These are phyloP conservation scores for Caenorhabditis latens DNA, from an alignment of 1,140 invertebrate genomes.

Conservation along the genomic window DNA sequence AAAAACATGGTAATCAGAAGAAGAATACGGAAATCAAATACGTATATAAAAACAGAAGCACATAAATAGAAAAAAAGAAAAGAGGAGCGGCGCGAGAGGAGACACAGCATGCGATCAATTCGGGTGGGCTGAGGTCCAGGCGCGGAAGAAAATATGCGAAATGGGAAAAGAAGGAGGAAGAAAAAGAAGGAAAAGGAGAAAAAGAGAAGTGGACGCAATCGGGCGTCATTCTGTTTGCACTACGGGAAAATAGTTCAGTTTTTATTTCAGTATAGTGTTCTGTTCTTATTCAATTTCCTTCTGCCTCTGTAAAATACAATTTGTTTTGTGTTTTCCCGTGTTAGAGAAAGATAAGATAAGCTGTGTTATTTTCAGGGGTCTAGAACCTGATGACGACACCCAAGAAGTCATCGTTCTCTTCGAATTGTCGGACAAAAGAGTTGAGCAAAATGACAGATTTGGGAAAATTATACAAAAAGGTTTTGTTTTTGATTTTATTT, in stretches of 20 bases:
- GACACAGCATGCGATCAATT: constrained; percentile 37
- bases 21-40: neutral
- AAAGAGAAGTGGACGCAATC: neutral
- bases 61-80: neutral
- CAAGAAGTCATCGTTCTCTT: neutral
- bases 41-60: neutral
- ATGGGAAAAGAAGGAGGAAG: neutral
- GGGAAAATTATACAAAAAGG: neutral
- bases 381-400: neutral
- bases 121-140: neutral
- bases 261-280: neutral
- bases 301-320: neutral
- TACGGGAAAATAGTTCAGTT: neutral
- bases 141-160: constrained; percentile 32
- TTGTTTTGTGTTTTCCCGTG: too few relatives aligned
- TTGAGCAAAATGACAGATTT: constrained; percentile 8
- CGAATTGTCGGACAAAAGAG: neutral
- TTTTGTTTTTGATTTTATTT: neutral
- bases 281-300: neutral
- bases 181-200: neutral
- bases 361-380: neutral
- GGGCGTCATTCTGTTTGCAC: neutral
- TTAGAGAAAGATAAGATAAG: neutral
- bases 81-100: neutral
- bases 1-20: neutral